Conservation (phyloP, 2,888 invertebrate species). For the Oxyscelio sp. region DNA sequence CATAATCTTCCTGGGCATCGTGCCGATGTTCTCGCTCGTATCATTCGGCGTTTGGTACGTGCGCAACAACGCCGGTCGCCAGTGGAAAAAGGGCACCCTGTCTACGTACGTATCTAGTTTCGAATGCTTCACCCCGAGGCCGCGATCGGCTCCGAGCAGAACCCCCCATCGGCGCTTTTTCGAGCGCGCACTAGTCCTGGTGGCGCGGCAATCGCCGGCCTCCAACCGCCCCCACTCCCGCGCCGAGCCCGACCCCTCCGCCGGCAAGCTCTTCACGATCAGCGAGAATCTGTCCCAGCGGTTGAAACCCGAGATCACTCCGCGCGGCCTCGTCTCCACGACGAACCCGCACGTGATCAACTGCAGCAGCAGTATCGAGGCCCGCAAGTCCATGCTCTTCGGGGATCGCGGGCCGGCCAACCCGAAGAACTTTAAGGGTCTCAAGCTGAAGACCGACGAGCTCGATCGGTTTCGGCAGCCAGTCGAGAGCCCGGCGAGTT, state of each 20-base stretch:
- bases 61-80: no score
- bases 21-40: slow-evolving; percentile 92
- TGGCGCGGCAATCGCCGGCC: slow-evolving; percentile 67
- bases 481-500: slow-evolving; percentile 81
- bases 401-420: slow-evolving; percentile 40
- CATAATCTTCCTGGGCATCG: slow-evolving; percentile 95
- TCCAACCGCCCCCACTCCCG: slow-evolving; percentile 37
- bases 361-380: slow-evolving; percentile 87
- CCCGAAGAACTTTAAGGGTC: slow-evolving; percentile 83
- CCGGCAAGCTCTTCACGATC: slow-evolving; percentile 81
- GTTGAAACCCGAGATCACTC: slow-evolving; percentile 90
- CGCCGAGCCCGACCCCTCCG: slow-evolving; percentile 21
- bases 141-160: no score
- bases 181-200: no score
- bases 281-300: slow-evolving; percentile 78
- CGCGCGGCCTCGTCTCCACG: slow-evolving; percentile 91
- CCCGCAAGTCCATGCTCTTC: slow-evolving; percentile 83
- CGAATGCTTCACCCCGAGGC: no score
- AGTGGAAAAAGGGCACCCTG: no score
- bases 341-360: slow-evolving; percentile 90
- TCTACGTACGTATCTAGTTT: no score
- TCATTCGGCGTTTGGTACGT: slow-evolving; percentile 93
- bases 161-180: no score
- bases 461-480: no score
- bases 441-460: slow-evolving; percentile 82